Conservation (phyloP, 2,113 vertebrate genomes). For the Aleadryas rufinucha region DNA sequence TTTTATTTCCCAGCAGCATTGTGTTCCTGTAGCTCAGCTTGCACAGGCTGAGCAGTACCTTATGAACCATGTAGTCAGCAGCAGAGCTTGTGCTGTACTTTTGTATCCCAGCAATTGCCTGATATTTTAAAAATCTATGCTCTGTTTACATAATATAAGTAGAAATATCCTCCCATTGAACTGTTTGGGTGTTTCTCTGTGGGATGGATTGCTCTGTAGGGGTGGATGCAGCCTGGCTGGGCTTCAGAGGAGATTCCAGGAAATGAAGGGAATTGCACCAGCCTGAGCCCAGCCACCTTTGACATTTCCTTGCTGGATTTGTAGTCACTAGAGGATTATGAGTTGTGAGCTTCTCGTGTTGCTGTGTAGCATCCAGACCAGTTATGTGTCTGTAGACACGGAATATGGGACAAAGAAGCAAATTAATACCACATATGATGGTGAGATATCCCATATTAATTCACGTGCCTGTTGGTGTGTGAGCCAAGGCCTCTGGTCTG, state of each 20-base stretch:
- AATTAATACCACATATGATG: neutral
- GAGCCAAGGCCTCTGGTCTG: neutral
- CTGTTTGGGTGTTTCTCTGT: neutral
- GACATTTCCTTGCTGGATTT: neutral
- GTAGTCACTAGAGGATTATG: neutral
- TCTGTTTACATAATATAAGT: neutral
- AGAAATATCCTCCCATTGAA: neutral
- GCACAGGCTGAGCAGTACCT: neutral
- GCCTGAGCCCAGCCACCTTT: neutral
- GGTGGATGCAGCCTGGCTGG: neutral
- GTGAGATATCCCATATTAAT: neutral
- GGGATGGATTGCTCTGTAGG: neutral
- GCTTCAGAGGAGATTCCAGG: neutral
- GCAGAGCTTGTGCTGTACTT: neutral
- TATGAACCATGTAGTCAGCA: neutral
- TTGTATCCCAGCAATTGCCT: neutral
- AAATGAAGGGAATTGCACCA: neutral
- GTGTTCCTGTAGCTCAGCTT: neutral
- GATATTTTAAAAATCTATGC: neutral
- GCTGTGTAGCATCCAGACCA: neutral
- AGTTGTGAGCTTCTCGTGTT: neutral
- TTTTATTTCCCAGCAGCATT: neutral
- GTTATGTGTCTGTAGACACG: neutral
- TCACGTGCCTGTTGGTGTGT: rapidly evolving
- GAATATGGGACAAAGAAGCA: neutral